Base-by-base conservation (phyloP, 2,888 invertebrate species). In the Polymixis flavicincta region DNA sequence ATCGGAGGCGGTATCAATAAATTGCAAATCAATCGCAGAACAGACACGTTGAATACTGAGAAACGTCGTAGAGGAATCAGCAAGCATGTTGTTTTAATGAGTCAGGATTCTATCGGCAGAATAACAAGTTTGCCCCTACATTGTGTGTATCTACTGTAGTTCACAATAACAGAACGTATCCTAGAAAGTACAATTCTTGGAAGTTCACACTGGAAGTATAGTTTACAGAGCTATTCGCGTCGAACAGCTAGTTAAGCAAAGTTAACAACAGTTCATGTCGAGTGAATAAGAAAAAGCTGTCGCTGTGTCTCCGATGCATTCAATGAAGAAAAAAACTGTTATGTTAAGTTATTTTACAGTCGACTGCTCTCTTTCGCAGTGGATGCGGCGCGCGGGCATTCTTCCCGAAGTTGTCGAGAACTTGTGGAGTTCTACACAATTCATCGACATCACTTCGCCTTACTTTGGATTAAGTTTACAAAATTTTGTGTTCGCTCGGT, bases 281-380 rank as follows among this genome's bases (percentile, higher is more conserved):
- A 85, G 87, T 87, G 85, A 91, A 90, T 89, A 89, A 75, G 78
- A 83, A 80, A 86, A 76, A 88, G 85, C 84, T 85, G 85, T 83
- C 82, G 83, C 82, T 75, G 78, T 71, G 78, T 68, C 78, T 72
- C 72, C 72, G n/a, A 70, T 78, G 84, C 77, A 83, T 77, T 86
- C 85, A 85, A 79, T 88, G 87, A 90, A 89, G 85, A 89, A 88
- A 91, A 89, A 89, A 90, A 88, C 89, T 89, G 89, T 89, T 80
- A 83, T 88, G 85, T 92, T 92, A 89, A 92, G 92, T 92, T 93
- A 93, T 94, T 93, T 93, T 88, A 90, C 91, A 93, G 93, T 89
- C 85, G 89, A 90, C 89, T 92, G 92, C 89, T 90, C 90, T 86
- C 89, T 92, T 90, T 89, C 81, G 87, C 86, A 83, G 83, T 85